phyloP scores from a whole-genome alignment of 2,113 vertebrate genomes.

The Drymodes brunneopygia region DNA sequence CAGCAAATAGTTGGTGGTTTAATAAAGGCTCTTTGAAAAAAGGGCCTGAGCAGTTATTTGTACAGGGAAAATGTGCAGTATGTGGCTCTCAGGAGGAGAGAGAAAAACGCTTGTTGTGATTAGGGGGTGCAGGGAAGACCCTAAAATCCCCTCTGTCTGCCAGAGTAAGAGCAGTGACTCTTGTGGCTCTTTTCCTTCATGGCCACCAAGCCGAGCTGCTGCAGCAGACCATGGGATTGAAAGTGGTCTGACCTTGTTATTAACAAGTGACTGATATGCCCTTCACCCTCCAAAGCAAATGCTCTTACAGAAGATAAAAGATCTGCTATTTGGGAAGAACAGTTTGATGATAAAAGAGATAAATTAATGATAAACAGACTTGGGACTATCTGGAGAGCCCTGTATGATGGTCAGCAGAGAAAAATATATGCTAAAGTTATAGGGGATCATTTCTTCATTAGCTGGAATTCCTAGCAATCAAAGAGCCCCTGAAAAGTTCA shows the following conservation, averaged over 20 bases:
- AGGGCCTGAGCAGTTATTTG: constrained; percentile 58
- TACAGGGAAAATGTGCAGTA: constrained; percentile 60
- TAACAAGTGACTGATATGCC: not conserved
- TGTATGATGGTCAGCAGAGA: not conserved
- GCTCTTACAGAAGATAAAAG: not conserved
- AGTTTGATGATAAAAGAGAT: not conserved
- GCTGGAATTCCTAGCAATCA: not conserved
- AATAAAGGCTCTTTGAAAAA: constrained; percentile 79
- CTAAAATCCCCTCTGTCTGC: not conserved
- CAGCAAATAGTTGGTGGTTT: constrained; percentile 81
- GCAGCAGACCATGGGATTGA: not conserved
- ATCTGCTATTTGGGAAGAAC: not conserved
- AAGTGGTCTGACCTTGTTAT: constrained; percentile 25
- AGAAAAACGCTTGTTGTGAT: constrained; percentile 45
- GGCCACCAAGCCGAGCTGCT: constrained; percentile 6
- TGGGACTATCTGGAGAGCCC: not conserved
- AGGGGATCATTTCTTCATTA: not conserved
- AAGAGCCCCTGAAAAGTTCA: not conserved
- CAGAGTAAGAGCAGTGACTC: not conserved
- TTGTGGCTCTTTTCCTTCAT: not conserved
- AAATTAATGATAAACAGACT: not conserved
- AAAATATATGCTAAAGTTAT: not conserved
- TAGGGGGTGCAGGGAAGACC: not conserved
- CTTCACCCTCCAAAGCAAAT: not conserved
- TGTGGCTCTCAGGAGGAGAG: constrained; percentile 36